phyloP scores from a whole-genome alignment of 2,113 vertebrate species.

The Sprattus sprattus region DNA sequence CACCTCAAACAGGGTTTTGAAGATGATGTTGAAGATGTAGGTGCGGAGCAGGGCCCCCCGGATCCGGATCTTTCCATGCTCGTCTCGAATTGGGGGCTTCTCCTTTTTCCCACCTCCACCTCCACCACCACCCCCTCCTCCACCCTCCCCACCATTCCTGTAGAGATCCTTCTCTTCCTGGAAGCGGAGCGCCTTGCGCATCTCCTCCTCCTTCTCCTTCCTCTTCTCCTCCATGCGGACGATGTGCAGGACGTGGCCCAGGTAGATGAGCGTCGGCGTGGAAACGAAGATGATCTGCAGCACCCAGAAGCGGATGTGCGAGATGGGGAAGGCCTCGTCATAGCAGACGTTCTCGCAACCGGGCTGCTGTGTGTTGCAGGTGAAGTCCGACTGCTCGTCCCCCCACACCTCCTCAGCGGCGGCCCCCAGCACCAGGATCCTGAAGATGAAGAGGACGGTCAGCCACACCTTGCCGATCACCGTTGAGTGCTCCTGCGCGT shows the following conservation, averaged over 20 bases:
- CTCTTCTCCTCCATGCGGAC: slow-evolving; percentile 88
- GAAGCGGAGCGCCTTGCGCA: slow-evolving; percentile 62
- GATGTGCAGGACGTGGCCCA: slow-evolving; percentile 90
- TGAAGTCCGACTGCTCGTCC: slow-evolving; percentile 91
- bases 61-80: slow-evolving; percentile 84
- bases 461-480: slow-evolving; percentile 97
- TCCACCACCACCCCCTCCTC: slow-evolving; percentile 40
- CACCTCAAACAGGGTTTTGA: slow-evolving; percentile 89
- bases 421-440: slow-evolving; percentile 88
- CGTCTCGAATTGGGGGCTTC: slow-evolving; percentile 73
- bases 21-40: slow-evolving; percentile 90
- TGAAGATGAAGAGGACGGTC: slow-evolving; percentile 94
- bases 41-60: slow-evolving; percentile 79
- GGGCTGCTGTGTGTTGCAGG: slow-evolving; percentile 92
- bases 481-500: slow-evolving; percentile 94
- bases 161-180: slow-evolving; percentile 65
- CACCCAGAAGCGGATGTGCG: slow-evolving; percentile 95
- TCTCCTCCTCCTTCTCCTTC: slow-evolving; percentile 79
- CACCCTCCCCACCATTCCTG: slow-evolving; percentile 54
- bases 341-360: slow-evolving; percentile 95
- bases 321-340: slow-evolving; percentile 93
- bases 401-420: slow-evolving; percentile 92
- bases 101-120: slow-evolving; percentile 64
- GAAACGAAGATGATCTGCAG: slow-evolving; percentile 96
- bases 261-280: slow-evolving; percentile 90